phyloP scores from a whole-genome alignment of 2,797 vertebrate species.

The Halcyon badia region DNA sequence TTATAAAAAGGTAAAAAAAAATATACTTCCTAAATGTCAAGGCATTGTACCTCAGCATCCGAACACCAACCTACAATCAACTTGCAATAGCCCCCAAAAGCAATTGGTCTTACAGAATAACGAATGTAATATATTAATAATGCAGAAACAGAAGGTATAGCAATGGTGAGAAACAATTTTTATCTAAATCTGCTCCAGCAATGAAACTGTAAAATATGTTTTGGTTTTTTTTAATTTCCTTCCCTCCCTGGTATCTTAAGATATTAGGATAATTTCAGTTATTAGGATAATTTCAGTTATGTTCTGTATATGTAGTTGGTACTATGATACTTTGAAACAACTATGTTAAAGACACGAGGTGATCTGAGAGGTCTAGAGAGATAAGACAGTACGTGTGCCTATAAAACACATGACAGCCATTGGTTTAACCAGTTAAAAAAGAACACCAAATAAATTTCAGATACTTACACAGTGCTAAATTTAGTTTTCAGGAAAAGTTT shows the following conservation, averaged over 20 bases:
- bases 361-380: background rate
- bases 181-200: background rate
- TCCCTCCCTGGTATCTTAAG: background rate
- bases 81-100: background rate
- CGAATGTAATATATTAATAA: background rate
- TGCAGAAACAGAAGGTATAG: background rate
- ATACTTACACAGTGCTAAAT: background rate
- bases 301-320: background rate
- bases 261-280: background rate
- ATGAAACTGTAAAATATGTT: background rate
- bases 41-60: rapidly evolving
- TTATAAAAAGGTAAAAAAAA: background rate
- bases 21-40: background rate
- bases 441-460: background rate
- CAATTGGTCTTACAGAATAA: background rate
- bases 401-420: background rate
- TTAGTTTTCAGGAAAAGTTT: background rate
- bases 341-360: background rate
- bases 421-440: background rate
- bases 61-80: background rate
- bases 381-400: background rate
- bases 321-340: background rate
- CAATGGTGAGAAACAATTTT: background rate
- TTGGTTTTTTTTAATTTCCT: background rate
- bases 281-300: background rate